Evolutionary conservation across 2,797 vertebrate species (phyloP).

Genomic region (Ambastaia sidthimunki): DNA sequence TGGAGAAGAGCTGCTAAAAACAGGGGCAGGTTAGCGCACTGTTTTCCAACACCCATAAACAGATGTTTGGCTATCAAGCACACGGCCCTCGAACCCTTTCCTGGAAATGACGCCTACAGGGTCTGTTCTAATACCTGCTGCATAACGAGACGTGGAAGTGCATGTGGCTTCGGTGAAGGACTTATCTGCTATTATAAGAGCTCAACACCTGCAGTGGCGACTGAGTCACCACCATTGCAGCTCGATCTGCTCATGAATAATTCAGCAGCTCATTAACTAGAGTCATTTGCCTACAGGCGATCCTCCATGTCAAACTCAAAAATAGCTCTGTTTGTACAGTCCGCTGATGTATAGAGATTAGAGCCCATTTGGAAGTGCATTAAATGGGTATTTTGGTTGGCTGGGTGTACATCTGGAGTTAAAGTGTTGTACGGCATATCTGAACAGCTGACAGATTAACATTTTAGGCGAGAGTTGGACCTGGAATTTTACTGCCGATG

Average conservation of each 20-base stretch:
- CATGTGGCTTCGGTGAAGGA: conserved; percentile 12
- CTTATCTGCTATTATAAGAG: conserved; percentile 13
- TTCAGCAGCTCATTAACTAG: conserved; percentile 46
- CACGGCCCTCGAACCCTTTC: not conserved
- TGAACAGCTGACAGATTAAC: not conserved
- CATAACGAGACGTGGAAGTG: not conserved
- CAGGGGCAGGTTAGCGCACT: not conserved
- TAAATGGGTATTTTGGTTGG: conserved; percentile 2
- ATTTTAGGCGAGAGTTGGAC: not conserved
- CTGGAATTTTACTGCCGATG: not conserved
- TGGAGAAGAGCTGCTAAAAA: not conserved
- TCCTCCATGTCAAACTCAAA: conserved; percentile 42
- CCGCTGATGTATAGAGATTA: conserved; percentile 45
- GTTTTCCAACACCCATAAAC: not conserved
- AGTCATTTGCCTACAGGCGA: conserved; percentile 49
- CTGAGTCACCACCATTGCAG: conserved; percentile 1
- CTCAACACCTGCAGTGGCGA: conserved; percentile 31
- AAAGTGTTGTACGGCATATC: not conserved
- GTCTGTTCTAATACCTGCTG: not conserved
- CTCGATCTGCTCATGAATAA: conserved; percentile 46
- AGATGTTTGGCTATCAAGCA: conserved; percentile 31
- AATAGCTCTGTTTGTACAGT: conserved; percentile 36
- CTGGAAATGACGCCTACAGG: conserved; percentile 6
- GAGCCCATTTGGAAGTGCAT: conserved; percentile 19
- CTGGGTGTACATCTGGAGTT: conserved; percentile 9